Evolutionary conservation across 2,797 vertebrate genomes (phyloP).

Genomic region (Rhabdomys pumilio): DNA sequence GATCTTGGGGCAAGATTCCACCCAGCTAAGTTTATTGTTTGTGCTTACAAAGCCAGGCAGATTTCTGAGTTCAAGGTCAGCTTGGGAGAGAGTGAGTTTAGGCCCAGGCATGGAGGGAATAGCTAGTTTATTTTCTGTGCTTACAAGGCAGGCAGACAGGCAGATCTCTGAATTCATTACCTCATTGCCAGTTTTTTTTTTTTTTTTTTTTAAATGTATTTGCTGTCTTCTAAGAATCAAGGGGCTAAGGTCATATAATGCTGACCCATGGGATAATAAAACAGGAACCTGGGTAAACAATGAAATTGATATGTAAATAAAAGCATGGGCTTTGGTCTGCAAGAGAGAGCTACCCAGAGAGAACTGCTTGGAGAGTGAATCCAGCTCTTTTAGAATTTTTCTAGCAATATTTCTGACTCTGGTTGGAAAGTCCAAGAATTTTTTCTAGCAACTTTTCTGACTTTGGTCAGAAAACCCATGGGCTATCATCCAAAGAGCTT

Average conservation of each 20-base stretch:
- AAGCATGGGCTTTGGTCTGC: not conserved
- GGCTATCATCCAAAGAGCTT: not conserved
- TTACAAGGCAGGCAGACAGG: not conserved
- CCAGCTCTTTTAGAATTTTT: not conserved
- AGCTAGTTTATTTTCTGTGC: not conserved
- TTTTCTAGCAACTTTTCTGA: not conserved
- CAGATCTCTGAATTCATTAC: not conserved
- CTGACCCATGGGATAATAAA: not conserved
- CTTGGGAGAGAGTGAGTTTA: not conserved
- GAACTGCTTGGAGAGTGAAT: not conserved
- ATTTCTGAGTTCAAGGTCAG: not conserved
- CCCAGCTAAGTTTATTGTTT: not conserved
- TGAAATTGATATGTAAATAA: not conserved
- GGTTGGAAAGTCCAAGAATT: not conserved
- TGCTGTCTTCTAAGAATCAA: not conserved
- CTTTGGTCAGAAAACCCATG: not conserved
- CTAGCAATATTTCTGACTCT: not conserved
- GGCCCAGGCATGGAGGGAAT: not conserved
- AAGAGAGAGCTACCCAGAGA: not conserved
- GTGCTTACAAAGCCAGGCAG: not conserved
- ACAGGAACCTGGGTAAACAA: not conserved
- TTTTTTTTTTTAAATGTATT: not conserved
- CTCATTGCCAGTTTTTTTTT: too few relatives aligned
- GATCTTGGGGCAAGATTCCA: not conserved
- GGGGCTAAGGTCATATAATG: not conserved